Evolutionary conservation across 2,797 vertebrate genomes (phyloP), one percentile per base, ranked within the genome.

Genomic region (Lepidocolaptes lacrymiger): DNA sequence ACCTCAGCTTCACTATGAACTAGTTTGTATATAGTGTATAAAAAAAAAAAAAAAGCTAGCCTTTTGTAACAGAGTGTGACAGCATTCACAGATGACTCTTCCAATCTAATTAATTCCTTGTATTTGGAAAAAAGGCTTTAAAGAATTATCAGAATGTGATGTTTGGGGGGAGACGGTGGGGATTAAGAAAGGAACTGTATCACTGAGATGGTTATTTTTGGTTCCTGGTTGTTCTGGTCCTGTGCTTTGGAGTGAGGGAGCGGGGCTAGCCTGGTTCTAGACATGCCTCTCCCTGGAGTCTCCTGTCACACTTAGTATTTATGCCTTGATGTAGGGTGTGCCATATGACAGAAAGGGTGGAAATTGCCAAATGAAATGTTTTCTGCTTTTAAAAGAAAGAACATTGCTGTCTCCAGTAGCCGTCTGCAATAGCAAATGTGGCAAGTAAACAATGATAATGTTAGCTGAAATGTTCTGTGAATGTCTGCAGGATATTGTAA

Each of bases 401-500:
- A 86, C 76, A 71, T 72, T 41, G 24, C 49, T 71, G 83, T 77
- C 52, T 89, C 62, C 56, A 43, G 61, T 79, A 82, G 74, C 68
- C 20, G 32, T 30, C 64, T 89, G 43, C 62, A 85, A 32, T 34
- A 61, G 51, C 34, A 80, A 68, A 56, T 78, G 64, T 56, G 73
- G 46, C 41, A 83, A 92, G 78, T 85, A 87, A 93, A 83, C 75
- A 74, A 46, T 55, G 68, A 82, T 93, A 55, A 52, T 43, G 51
- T 68, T 83, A 58, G 64, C 68, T 74, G 64, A 69, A 68, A 67
- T 71, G 52, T 87, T 93, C 72, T 82, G 55, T 17, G 56, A 72
- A 83, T 88, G 68, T 69, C 63, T 96, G 85, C 77, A 82, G 55
- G 41, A 87, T 85, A 83, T 56, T 85, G 66, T 62, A 85, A 83